Conservation (phyloP, 2,888 invertebrate species). For the Labia minor region DNA sequence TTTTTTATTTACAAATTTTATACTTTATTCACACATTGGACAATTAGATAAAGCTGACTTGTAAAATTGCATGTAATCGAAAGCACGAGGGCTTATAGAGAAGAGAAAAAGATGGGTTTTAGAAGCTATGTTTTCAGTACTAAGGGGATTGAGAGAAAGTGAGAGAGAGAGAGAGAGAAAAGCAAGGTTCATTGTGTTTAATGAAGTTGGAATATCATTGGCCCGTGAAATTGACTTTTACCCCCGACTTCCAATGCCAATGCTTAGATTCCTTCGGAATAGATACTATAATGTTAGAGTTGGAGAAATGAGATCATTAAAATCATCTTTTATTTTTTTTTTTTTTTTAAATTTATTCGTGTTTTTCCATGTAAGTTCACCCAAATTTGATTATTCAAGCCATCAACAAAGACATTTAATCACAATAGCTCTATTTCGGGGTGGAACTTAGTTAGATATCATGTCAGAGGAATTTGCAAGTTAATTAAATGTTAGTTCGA, state of each 20-base stretch:
- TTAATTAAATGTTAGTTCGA: conserved; percentile 13
- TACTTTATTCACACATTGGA: no score
- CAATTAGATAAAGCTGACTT: neutral
- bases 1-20: no score
- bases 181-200: conserved; percentile 19
- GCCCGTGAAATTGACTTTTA: conserved; percentile 28
- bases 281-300: neutral
- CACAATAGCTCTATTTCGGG: conserved; percentile 1
- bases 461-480: neutral
- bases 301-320: neutral
- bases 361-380: neutral
- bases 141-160: no score
- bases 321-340: neutral
- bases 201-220: conserved; percentile 25
- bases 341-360: neutral
- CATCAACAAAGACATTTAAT: neutral
- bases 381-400: neutral
- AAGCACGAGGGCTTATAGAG: neutral
- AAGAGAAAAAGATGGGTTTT: neutral
- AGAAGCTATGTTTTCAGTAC: no score
- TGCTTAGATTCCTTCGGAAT: neutral
- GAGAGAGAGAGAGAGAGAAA: neutral
- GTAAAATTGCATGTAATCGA: conserved; percentile 3
- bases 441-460: neutral
- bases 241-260: conserved; percentile 5